These are phyloP conservation scores for Sigmodon hispidus DNA, from an alignment of 2,113 vertebrate genomes.

Conservation along the genomic window DNA sequence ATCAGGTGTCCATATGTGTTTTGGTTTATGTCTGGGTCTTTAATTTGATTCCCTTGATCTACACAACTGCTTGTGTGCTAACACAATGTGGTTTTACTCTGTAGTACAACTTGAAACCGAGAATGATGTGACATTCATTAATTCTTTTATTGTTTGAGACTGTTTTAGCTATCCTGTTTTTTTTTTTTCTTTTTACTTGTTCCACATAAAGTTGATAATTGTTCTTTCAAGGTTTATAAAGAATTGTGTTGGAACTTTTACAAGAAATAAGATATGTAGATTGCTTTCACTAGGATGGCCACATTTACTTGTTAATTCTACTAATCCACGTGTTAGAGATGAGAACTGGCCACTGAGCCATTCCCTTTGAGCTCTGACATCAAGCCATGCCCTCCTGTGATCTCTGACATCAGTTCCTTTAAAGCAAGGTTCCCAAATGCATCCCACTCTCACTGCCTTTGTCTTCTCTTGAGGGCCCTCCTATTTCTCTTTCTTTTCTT, in stretches of 20 bases:
- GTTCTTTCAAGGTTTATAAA: background rate
- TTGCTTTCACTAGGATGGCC: background rate
- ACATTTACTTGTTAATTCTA: too few relatives aligned
- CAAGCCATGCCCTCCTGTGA: too few relatives aligned
- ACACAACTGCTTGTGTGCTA: background rate
- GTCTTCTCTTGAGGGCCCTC: too few relatives aligned
- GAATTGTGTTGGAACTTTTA: background rate
- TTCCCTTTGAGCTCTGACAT: too few relatives aligned
- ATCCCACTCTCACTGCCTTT: too few relatives aligned
- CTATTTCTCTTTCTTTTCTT: too few relatives aligned
- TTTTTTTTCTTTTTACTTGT: too few relatives aligned
- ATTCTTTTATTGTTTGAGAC: background rate
- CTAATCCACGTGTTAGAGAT: background rate
- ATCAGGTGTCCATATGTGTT: background rate
- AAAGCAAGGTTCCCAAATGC: too few relatives aligned
- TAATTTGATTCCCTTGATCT: background rate
- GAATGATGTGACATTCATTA: background rate
- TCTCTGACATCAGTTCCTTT: too few relatives aligned
- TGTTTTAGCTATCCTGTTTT: background rate
- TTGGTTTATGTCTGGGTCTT: background rate
- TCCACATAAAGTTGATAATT: background rate
- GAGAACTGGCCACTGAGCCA: too few relatives aligned
- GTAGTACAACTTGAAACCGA: background rate
- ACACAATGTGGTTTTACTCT: background rate
- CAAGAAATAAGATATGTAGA: background rate